Evolutionary conservation across 2,113 vertebrate genomes (phyloP), one percentile per base, ranked within the genome.

Genomic region (Hydropotes inermis): DNA sequence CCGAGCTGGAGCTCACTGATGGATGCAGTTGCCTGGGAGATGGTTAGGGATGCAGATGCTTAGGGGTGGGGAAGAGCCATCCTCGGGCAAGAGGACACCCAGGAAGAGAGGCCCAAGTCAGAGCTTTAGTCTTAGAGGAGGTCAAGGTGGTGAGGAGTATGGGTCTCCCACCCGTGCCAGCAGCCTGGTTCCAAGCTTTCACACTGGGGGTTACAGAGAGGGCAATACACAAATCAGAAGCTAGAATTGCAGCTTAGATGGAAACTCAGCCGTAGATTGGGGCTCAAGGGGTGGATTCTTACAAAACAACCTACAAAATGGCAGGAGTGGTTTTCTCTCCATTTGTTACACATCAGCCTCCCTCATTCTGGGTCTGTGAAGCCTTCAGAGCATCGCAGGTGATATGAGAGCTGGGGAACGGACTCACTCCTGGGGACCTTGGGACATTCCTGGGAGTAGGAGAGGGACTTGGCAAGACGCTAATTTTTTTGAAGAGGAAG

Each of bases 401-500:
- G 33, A 81, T 16, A 12, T 45, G 55, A 7, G 23, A 0, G 1
- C 1, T 8, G 3, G 43, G 10, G 43, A 27, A 47, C 15, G 74
- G n/a, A 67, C 17, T 87, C 27, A 47, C 6, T 79, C 28, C 10
- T 30, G 25, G 33, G n/a, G 6, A n/a, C 57, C 47, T 67, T 2
- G 8, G 55, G 33, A 82, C 43, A 55, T 95, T 61, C 54, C 58
- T 60, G 33, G 10, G 36, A 58, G 12, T 76, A 50, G 67, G 7
- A 45, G 39, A 83, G 27, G 54, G 36, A 45, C 16, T 89, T 64
- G 43, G 28, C 25, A 60, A 67, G 55, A 82, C 60, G 13, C 10
- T 87, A 14, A 85, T 47, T 7, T 25, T 96, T 91, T 85, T 58
- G 23, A 85, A 70, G 64, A 96, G 3, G 5, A 67, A 60, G 30